Evolutionary conservation across 2,888 invertebrate genomes (phyloP).

Genomic region (Drosophila engyochracea): DNA sequence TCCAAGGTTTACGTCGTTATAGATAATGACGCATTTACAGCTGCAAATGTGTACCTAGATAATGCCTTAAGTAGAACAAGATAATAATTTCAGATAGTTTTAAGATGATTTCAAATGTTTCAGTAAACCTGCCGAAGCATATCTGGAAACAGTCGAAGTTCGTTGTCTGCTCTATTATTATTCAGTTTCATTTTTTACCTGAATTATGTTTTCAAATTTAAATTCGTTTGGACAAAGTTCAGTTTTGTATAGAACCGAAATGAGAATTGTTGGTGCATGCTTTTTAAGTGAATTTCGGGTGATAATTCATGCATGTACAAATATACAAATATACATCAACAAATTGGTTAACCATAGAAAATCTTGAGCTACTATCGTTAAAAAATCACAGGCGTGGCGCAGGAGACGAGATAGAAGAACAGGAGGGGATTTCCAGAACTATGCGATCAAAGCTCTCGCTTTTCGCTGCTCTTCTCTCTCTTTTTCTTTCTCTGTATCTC

Average conservation of each 20-base stretch:
- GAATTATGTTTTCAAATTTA: background rate
- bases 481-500: too few species aligned
- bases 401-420: background rate
- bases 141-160: background rate
- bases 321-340: background rate
- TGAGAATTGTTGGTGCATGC: background rate
- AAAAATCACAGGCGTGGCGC: background rate
- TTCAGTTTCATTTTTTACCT: background rate
- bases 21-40: background rate
- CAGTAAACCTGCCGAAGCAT: background rate
- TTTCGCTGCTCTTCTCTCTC: constrained; percentile 19
- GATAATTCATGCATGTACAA: background rate
- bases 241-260: background rate
- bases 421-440: background rate
- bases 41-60: background rate
- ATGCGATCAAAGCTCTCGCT: constrained; percentile 47
- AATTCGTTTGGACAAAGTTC: background rate
- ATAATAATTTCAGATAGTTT: background rate
- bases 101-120: background rate
- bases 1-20: background rate
- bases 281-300: background rate
- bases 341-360: background rate
- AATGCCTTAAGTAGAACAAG: background rate
- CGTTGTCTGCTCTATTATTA: background rate
- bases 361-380: background rate